A percentile compares a stretch with the other conserved stretches of the same genome.
Conservation (phyloP, 1,140 invertebrate genomes). For the Drosophila nasuta region DNA sequence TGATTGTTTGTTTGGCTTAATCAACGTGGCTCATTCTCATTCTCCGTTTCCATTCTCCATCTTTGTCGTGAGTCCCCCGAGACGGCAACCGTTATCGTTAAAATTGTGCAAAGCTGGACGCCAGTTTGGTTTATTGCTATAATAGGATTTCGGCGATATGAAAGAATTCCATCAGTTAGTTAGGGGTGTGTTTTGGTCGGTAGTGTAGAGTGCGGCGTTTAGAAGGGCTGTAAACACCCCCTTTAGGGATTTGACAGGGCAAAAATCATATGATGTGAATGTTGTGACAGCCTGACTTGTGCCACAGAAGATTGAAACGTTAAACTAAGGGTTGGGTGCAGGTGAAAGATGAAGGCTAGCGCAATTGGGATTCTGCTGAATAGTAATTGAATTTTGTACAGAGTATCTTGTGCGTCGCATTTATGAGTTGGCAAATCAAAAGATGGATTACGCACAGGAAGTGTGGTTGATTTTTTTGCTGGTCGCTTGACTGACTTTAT, state of each 20-base stretch:
- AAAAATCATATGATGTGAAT: constrained; percentile 69
- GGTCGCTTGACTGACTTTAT: neutral
- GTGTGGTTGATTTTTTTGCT: constrained; percentile 19
- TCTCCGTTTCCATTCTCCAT: neutral
- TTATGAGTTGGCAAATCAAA: constrained; percentile 23
- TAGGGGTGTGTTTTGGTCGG: constrained; percentile 46
- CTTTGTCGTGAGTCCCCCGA: constrained; percentile 42
- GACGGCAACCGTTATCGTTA: constrained; percentile 52
- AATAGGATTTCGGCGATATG: constrained; percentile 74
- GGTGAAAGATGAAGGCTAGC: constrained; percentile 1
- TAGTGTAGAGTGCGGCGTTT: neutral
- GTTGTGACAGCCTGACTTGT: constrained; percentile 24
- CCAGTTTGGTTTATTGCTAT: constrained; percentile 57
- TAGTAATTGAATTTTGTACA: constrained; percentile 18
- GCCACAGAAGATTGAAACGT: constrained; percentile 4
- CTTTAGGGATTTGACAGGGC: constrained; percentile 50
- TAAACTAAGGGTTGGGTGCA: neutral
- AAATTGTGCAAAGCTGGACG: constrained; percentile 44
- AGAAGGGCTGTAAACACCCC: constrained; percentile 54
- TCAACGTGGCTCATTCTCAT: neutral
- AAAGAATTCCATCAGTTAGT: constrained; percentile 67
- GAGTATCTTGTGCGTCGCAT: constrained; percentile 38
- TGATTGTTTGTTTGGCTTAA: constrained; percentile 40
- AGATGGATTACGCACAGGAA: constrained; percentile 61
- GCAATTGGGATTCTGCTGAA: constrained; percentile 31